Evolutionary conservation across 2,888 invertebrate genomes (phyloP).

Genomic region (Drosophila setosimentum): DNA sequence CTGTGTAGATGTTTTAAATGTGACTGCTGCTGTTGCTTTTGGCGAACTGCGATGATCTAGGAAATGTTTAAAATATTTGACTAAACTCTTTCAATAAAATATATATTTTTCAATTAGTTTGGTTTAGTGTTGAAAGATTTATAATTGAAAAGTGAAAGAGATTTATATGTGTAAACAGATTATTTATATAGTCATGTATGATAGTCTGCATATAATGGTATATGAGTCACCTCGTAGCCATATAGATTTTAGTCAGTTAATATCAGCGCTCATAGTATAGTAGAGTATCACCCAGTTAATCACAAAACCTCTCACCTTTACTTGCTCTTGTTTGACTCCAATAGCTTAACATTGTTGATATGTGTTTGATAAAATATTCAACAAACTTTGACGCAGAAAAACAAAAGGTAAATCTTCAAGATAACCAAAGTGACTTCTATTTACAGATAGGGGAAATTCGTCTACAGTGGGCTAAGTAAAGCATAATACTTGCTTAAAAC

Average conservation of each 20-base stretch:
- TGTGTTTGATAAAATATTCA: constrained; percentile 23
- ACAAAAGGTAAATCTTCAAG: constrained; percentile 63
- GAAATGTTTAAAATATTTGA: not conserved
- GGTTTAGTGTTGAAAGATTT: not conserved
- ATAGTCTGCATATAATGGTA: not conserved
- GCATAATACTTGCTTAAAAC: constrained; percentile 46
- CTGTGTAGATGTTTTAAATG: not conserved
- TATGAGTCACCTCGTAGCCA: not conserved
- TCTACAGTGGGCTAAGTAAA: constrained; percentile 16
- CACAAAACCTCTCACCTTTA: not conserved
- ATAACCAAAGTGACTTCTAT: constrained; percentile 47
- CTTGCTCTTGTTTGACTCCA: not conserved
- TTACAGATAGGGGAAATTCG: constrained; percentile 37
- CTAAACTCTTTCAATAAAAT: not conserved
- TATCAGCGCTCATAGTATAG: not conserved
- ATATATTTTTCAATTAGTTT: not conserved
- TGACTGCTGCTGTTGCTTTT: not conserved
- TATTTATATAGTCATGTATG: not conserved
- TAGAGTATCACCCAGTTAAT: constrained; percentile 7
- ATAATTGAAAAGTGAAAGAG: not conserved
- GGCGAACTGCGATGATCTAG: not conserved
- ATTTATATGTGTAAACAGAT: not conserved
- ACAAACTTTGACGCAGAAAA: constrained; percentile 55
- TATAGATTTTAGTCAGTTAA: not conserved
- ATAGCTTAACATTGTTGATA: not conserved